Evolutionary conservation across 2,113 vertebrate species (phyloP).

Genomic region (Sylvilagus bachmani): DNA sequence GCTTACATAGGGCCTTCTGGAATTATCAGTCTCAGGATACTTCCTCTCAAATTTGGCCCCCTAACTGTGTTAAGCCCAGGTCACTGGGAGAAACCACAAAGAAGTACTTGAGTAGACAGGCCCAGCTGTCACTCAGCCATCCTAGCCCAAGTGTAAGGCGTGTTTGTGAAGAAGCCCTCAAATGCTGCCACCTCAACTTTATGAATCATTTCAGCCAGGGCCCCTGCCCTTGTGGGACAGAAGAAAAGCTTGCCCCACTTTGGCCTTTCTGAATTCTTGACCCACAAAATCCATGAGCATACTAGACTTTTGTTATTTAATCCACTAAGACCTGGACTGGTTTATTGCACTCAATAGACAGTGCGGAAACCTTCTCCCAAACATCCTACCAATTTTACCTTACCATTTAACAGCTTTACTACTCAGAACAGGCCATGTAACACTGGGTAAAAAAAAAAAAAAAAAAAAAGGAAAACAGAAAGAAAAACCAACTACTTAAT

Average conservation of each 20-base stretch:
- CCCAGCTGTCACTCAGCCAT: not conserved
- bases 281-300: not conserved
- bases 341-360: not conserved
- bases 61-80: not conserved
- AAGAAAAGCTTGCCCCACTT: not conserved
- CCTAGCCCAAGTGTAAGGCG: too few relatives aligned
- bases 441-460: not conserved
- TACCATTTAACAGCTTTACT: not conserved
- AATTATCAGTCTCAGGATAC: not conserved
- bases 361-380: not conserved
- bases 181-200: not conserved
- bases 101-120: not conserved
- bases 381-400: not conserved
- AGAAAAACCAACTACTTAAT: not conserved
- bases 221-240: not conserved
- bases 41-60: not conserved
- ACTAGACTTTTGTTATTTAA: not conserved
- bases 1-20: not conserved
- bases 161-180: not conserved
- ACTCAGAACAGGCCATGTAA: not conserved
- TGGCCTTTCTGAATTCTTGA: not conserved
- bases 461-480: not conserved
- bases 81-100: accelerated
- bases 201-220: not conserved
- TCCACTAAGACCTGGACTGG: not conserved